phyloP scores from a whole-genome alignment of 2,113 vertebrate species.

The Heloderma charlesbogerti region DNA sequence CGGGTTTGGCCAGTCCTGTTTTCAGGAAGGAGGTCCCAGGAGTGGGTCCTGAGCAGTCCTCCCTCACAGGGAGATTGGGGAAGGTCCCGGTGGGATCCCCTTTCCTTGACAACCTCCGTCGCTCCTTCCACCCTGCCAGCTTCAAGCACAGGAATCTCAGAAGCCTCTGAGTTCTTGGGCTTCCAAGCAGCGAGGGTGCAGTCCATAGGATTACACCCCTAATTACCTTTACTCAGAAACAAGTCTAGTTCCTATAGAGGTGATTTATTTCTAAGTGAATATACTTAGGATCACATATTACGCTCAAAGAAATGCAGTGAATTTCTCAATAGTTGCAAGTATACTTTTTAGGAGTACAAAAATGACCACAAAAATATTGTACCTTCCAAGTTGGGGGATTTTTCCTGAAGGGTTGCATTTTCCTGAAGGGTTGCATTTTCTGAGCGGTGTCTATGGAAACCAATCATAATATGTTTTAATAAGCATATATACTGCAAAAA shows the following conservation, averaged over 20 bases:
- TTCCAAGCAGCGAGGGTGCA: no score
- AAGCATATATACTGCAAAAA: neutral
- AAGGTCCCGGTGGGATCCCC: no score
- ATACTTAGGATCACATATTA: neutral
- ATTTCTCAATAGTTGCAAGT: neutral
- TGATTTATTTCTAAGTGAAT: neutral
- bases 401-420: constrained; percentile 70
- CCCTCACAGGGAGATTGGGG: no score
- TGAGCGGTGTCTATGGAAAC: constrained; percentile 77
- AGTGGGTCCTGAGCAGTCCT: no score
- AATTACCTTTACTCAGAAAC: neutral
- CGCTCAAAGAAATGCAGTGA: neutral
- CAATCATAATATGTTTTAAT: neutral
- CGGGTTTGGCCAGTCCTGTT: no score
- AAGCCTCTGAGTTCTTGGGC: no score
- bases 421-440: constrained; percentile 68
- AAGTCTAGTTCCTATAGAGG: neutral
- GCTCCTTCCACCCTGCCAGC: no score
- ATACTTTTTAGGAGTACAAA: neutral
- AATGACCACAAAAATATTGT: neutral
- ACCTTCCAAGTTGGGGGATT: constrained; percentile 77
- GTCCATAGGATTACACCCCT: no score
- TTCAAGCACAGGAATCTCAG: no score
- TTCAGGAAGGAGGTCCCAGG: no score
- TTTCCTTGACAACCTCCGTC: no score